Conservation (phyloP, 2,113 vertebrate species). For the Myotis davidii region DNA sequence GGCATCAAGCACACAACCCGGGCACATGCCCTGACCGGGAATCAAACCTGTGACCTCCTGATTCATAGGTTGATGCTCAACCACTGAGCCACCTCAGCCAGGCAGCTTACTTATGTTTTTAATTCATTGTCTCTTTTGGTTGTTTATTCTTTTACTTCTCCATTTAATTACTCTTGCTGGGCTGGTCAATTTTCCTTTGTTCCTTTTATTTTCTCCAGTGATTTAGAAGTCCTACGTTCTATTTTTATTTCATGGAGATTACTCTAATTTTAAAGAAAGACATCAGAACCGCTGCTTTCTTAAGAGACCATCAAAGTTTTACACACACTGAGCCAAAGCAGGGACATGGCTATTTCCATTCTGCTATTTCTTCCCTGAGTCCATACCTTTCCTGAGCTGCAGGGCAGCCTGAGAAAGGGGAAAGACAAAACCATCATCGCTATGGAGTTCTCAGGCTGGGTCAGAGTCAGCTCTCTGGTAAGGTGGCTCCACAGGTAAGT, state of each 20-base stretch:
- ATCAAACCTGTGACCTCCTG: too few species aligned
- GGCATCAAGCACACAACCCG: too few species aligned
- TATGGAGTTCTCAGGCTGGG: neutral
- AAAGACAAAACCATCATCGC: neutral
- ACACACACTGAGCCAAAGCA: neutral
- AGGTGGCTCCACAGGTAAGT: neutral
- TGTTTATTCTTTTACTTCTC: neutral
- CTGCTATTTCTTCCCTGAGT: neutral
- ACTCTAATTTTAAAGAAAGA: conserved; percentile 20
- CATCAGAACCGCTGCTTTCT: neutral
- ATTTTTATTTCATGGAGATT: neutral
- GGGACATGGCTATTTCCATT: neutral
- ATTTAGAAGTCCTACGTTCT: conserved; percentile 8
- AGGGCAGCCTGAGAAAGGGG: neutral
- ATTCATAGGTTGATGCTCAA: too few species aligned
- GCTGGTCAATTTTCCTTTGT: neutral
- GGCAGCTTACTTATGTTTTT: too few species aligned
- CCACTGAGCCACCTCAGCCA: too few species aligned
- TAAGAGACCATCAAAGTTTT: neutral
- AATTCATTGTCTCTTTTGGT: neutral
- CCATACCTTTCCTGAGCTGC: neutral
- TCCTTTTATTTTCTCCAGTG: neutral
- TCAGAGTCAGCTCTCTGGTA: neutral
- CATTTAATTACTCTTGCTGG: neutral
- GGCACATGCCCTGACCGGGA: too few species aligned